Conservation (phyloP, 1,140 invertebrate species). For the Sarcophaga peregrina region DNA sequence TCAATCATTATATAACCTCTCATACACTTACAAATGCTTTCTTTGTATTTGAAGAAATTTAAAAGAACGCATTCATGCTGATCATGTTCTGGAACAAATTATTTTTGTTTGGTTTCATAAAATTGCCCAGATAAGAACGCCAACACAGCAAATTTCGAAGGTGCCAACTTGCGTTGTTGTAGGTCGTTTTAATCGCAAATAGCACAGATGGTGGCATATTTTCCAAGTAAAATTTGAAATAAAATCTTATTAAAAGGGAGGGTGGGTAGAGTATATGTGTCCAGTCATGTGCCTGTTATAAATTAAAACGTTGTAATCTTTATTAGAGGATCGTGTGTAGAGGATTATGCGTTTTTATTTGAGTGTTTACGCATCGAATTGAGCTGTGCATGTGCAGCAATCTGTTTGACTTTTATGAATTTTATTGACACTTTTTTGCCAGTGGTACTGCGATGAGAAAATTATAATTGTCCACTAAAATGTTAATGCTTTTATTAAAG, state of each 20-base stretch:
- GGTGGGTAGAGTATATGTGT: not conserved
- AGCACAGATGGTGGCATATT: not conserved
- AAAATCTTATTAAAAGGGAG: not conserved
- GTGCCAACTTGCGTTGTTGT: not conserved
- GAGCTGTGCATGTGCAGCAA: not conserved
- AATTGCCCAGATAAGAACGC: not conserved
- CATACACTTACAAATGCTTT: not conserved
- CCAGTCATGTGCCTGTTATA: not conserved
- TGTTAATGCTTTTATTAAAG: too few relatives aligned
- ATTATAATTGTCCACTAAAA: too few relatives aligned
- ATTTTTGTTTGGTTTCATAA: not conserved
- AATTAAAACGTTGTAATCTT: conserved; percentile 15
- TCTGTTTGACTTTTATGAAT: conserved; percentile 10
- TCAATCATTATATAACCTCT: not conserved
- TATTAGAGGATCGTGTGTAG: conserved; percentile 1
- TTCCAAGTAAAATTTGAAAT: not conserved
- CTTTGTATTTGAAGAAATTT: not conserved
- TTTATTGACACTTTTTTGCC: not conserved
- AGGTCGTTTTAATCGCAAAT: conserved; percentile 12
- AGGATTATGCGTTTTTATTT: not conserved
- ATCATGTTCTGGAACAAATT: not conserved
- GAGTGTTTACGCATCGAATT: not conserved
- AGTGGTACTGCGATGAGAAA: not conserved
- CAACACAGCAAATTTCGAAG: not conserved
- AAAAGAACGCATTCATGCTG: not conserved